Percentiles rank a stretch among this genome's conserved stretches.
Evolutionary conservation across 2,113 vertebrate species (phyloP).

Genomic region (Cryptomyrus ogoouensis): DNA sequence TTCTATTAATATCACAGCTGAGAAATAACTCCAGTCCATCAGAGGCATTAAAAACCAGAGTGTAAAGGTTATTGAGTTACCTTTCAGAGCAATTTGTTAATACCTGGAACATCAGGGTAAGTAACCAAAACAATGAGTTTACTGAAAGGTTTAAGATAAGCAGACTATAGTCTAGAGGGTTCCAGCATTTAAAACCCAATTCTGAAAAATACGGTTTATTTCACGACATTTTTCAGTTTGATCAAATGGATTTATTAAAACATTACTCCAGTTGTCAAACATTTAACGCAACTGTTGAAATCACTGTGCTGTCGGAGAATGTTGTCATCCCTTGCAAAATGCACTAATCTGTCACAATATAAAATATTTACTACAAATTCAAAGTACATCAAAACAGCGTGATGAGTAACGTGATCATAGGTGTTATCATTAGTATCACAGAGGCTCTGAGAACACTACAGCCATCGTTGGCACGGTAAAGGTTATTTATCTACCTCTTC

Average conservation of each 20-base stretch:
- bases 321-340: neutral
- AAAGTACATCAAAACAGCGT: neutral
- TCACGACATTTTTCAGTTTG: neutral
- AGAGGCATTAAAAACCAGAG: neutral
- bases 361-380: constrained; percentile 5
- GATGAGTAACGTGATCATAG: neutral
- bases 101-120: neutral
- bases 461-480: neutral
- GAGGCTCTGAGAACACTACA: neutral
- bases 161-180: neutral
- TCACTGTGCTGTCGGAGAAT: neutral
- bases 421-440: neutral
- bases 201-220: neutral
- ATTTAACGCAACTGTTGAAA: neutral
- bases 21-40: neutral
- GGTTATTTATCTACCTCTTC: neutral
- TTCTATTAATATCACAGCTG: neutral
- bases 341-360: neutral
- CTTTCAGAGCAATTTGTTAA: neutral
- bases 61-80: neutral
- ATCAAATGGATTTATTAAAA: neutral
- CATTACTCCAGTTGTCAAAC: neutral
- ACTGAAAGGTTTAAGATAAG: neutral
- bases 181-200: neutral
- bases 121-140: neutral